These are phyloP conservation scores for Colius striatus DNA, from an alignment of 2,113 vertebrate species.

Conservation along the genomic window DNA sequence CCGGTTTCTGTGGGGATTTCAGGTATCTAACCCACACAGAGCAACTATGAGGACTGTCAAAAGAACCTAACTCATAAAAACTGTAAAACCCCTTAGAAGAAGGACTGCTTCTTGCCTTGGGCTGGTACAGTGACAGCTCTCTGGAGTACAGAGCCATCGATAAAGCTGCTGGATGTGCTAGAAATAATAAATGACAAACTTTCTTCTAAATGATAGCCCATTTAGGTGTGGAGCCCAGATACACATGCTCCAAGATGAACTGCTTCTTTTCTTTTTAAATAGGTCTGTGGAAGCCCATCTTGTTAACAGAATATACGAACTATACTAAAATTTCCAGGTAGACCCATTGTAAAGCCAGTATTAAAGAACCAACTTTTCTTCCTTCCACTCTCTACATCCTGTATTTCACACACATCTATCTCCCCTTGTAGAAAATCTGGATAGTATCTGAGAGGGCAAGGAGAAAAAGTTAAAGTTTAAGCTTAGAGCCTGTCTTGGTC, in stretches of 20 bases:
- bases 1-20: slow-evolving; percentile 1
- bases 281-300: slow-evolving; percentile 11
- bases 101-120: not conserved
- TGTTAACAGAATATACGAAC: not conserved
- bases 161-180: slow-evolving; percentile 31
- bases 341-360: not conserved
- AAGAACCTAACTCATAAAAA: not conserved
- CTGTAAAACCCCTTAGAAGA: not conserved
- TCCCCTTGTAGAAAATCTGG: not conserved
- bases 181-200: slow-evolving; percentile 34
- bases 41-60: not conserved
- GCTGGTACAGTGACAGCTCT: not conserved
- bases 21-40: not conserved
- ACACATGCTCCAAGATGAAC: slow-evolving; percentile 30
- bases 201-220: slow-evolving; percentile 21
- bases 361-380: not conserved
- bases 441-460: not conserved
- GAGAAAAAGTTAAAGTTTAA: slow-evolving; percentile 1
- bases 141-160: not conserved
- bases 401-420: not conserved
- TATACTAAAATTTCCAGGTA: slow-evolving; percentile 6
- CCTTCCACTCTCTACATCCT: not conserved
- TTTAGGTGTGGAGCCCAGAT: slow-evolving; percentile 27
- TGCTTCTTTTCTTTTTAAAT: slow-evolving; percentile 41
- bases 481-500: not conserved